These are phyloP conservation scores for Arenaria interpres DNA, from an alignment of 2,113 vertebrate species.

Conservation along the genomic window DNA sequence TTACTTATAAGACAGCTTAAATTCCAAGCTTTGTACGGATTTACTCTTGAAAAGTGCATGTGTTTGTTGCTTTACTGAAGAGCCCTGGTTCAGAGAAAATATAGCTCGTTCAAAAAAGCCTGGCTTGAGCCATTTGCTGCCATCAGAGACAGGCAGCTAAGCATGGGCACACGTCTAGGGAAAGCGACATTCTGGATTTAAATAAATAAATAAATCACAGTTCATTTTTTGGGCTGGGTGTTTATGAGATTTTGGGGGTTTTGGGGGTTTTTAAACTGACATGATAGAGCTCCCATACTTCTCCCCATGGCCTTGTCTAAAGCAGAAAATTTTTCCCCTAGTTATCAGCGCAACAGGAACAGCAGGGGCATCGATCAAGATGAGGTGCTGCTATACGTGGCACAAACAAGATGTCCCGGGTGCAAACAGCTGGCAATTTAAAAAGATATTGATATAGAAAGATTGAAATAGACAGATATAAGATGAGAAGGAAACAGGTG, in stretches of 20 bases:
- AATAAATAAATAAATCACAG: neutral
- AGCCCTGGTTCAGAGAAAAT: neutral
- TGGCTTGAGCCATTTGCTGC: neutral
- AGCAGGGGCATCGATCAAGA: neutral
- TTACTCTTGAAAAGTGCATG: neutral
- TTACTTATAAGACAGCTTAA: neutral
- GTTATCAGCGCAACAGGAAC: neutral
- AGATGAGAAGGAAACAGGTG: conserved; percentile 48
- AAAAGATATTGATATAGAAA: neutral
- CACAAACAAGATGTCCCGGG: neutral
- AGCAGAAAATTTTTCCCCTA: neutral
- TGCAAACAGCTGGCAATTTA: neutral
- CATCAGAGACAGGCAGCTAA: neutral
- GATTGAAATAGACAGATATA: neutral
- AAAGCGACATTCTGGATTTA: rapidly evolving
- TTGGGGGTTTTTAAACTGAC: rapidly evolving
- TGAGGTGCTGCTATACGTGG: neutral
- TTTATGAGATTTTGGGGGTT: rapidly evolving
- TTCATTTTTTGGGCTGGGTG: neutral
- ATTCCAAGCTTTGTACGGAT: neutral
- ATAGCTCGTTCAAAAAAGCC: neutral
- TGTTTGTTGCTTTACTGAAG: neutral
- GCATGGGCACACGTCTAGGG: rapidly evolving
- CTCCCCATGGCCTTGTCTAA: neutral
- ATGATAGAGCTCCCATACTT: neutral